Base-by-base conservation (phyloP, 2,888 invertebrate genomes). In the Andrena chrysosceles region DNA sequence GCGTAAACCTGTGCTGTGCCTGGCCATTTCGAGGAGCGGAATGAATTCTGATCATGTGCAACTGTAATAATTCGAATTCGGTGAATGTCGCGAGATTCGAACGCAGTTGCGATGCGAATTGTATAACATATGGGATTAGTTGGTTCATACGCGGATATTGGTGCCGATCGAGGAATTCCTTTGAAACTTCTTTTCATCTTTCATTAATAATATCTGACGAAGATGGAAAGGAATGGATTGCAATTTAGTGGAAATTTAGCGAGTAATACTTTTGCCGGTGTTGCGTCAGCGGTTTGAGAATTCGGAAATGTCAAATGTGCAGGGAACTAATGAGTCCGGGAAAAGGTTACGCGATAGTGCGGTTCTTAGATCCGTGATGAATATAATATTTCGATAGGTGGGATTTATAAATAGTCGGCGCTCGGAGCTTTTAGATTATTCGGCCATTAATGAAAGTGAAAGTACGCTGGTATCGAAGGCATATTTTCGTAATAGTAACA, bases 401-500 rank as follows among this genome's bases (percentile, higher is more conserved):
- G 0, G 10, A 42, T 64, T 31, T 10, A 49, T 23, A 29, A 68
- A 56, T 56, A 78, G 35, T 71, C 20, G n/a, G 48, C 42, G 26
- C n/a, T 26, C n/a, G 16, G 33, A 56, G 31, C 48, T 68, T 78
- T 72, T 56, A 72, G 67, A 63, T 72, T 54, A 78, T 72, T 62
- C 72, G 29, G 52, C 60, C 80, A 63, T 77, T 63, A 71, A 81
- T 49, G 79, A 81, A 79, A 81, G 81, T 81, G 81, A 79, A 81
- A 81, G 81, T 81, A 7, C 62, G 67, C 23, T 63, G 26, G 13
- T 68, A 68, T 79, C 35, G 49, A 3, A 63, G 29, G 48, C 8
- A 68, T 68, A 81, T 79, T 79, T 72, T 67, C 62, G 49, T 64
- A 70, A 62, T 68, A 60, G 35, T 35, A 20, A 49, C 60, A 66